Base-by-base conservation (phyloP, 2,797 vertebrate genomes). In the Anableps anableps region DNA sequence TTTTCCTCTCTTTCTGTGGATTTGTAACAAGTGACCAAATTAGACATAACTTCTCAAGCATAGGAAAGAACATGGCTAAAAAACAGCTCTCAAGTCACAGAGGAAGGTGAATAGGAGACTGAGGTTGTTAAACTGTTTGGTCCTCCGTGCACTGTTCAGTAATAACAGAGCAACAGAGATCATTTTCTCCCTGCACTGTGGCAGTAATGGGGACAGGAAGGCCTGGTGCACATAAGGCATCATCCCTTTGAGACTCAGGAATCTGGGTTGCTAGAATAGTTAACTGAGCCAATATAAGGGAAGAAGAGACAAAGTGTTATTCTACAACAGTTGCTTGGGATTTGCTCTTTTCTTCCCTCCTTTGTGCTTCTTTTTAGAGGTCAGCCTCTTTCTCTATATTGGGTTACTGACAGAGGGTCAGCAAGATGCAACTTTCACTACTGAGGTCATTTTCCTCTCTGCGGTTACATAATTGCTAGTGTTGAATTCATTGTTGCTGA, bases 241-340 rank as follows among this genome's bases (percentile, higher is more conserved):
- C 78, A 31, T 83, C 86, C 90, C 93, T 81, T 80, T 76, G 90
- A 89, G 92, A 89, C 78, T 73, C 16, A 14, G 83, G 78, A 94
- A 92, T 92, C 85, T 90, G 86, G 91, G 91, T 88, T 93, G 84
- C 84, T 75, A 72, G 75, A 83, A 80, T 83, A 77, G 80, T 75
- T 79, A 75, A 51, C 81, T 79, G 80, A 88, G 79, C 86, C 76
- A 88, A 79, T 58, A 75, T 72, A 29, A 90, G 82, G 79, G 83
- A 85, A 83, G 86, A 88, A 91, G 88, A 92, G 87, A 87, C 80
- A 74, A 77, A 78, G 72, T 73, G 53, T 88, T 91, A 83, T 88
- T 83, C 91, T 82, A 80, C 71, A 81, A 50, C 62, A 45, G n/a
- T 84, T 82, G 0, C 78, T 75, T 66, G 81, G 87, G 88, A 88